Percentiles rank a stretch among this genome's conserved stretches.
These are phyloP conservation scores for Eurypyga helias DNA, from an alignment of 2,113 vertebrate species.

Conservation along the genomic window DNA sequence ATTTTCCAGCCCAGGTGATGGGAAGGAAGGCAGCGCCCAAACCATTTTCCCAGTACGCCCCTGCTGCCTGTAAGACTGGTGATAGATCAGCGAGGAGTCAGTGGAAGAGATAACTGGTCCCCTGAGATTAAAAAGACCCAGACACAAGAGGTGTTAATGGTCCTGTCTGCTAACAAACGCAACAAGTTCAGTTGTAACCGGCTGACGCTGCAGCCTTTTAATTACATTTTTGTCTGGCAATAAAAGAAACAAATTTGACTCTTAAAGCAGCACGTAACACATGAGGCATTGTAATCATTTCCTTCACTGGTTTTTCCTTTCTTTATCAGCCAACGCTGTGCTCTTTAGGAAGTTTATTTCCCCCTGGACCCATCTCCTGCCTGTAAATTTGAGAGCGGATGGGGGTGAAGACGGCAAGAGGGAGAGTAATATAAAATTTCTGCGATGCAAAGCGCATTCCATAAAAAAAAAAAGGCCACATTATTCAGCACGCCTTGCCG, in stretches of 20 bases:
- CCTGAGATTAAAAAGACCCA: neutral
- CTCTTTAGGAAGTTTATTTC: conserved; percentile 64
- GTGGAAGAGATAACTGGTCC: neutral
- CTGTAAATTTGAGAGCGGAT: conserved; percentile 44
- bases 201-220: conserved; percentile 34
- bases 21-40: neutral
- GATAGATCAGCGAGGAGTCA: neutral
- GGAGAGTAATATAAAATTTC: conserved; percentile 26
- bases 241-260: conserved; percentile 47
- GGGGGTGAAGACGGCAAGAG: neutral
- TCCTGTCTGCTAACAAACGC: neutral
- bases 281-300: neutral
- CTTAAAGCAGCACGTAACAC: neutral
- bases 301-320: neutral
- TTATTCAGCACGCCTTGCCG: neutral
- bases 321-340: neutral
- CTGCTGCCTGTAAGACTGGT: neutral
- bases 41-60: neutral
- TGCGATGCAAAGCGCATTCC: conserved; percentile 26
- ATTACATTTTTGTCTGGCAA: conserved; percentile 32
- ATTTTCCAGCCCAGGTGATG: neutral
- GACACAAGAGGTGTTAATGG: neutral
- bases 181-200: neutral
- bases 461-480: neutral
- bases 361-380: conserved; percentile 51